A percentile compares a stretch with the other conserved stretches of the same genome.
Conservation (phyloP, 2,888 invertebrate species). For the Phengaris arion region DNA sequence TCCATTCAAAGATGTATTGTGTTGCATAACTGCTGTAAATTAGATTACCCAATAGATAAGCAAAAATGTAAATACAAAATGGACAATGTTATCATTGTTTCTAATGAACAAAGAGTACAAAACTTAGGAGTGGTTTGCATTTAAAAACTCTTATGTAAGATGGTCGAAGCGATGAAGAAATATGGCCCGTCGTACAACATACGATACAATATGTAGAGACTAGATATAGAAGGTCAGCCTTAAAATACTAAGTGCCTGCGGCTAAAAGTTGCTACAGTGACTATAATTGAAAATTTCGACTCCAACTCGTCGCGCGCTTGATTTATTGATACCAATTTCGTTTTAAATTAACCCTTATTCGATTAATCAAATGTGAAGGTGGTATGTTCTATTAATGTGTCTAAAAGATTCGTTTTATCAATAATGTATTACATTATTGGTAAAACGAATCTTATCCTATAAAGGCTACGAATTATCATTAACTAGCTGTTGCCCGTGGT, state of each 20-base stretch:
- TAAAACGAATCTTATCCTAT: too few relatives aligned
- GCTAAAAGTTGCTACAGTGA: conserved; percentile 2
- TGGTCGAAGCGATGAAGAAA: conserved; percentile 58
- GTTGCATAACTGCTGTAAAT: conserved; percentile 44
- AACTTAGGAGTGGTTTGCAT: conserved; percentile 53
- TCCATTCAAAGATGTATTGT: conserved; percentile 29
- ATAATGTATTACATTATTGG: neutral
- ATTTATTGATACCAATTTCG: conserved; percentile 20
- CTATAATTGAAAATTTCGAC: conserved; percentile 25
- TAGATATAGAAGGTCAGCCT: conserved; percentile 13
- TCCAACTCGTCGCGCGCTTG: conserved; percentile 2
- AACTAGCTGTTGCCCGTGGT: neutral
- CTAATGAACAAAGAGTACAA: conserved; percentile 44
- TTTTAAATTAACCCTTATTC: conserved; percentile 19
- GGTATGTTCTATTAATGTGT: conserved; percentile 11
- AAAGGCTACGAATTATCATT: neutral
- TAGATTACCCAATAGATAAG: conserved; percentile 57
- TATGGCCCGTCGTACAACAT: conserved; percentile 33
- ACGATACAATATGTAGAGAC: neutral
- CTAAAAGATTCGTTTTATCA: neutral
- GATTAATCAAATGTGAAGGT: conserved; percentile 10
- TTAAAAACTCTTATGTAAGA: conserved; percentile 63
- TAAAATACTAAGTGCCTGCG: conserved; percentile 24
- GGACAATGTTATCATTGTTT: conserved; percentile 59
- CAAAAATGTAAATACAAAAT: conserved; percentile 56